Base-by-base conservation (phyloP, 1,140 invertebrate species). In the Cyclargus thomasi region DNA sequence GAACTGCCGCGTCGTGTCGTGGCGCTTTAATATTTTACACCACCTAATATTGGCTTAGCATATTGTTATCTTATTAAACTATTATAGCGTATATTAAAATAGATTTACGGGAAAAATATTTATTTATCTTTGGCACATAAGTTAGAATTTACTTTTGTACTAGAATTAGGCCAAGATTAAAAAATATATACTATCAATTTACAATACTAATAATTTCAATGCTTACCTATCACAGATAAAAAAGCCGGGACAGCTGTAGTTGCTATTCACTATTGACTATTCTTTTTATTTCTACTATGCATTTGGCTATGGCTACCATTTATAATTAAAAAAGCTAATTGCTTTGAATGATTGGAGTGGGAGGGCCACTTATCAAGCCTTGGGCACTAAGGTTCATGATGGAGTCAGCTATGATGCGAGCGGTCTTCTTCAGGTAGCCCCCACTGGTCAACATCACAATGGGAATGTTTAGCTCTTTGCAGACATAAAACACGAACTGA, bases 381-480 rank as follows among this genome's bases (percentile, higher is more conserved):
- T 86, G 85, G 2, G 69, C 76, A 68, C 92, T 85, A 3, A 97
- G 90, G 90, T 97, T 97, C 20, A 94, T 77, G 11, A 79, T 79
- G 59, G 77, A 79, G 76, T 95, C 94, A 0, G 96, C 95, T 65
- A 97, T 97, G 67, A 97, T 94, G 73, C 90, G 88, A 1, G 96
- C 96, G 1, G 95, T 96, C 67, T 91, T 91, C 68, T 93, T 92
- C 59, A 94, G 91, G 86, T 97, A 97, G 0, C 97, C 97, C 8
- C 97, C 97, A 81, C 96, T 97, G 0, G 96, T 97, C 17, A 97
- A 80, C 96, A 97, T 97, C 1, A 97, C 93, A 57, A 97, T 94
- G 1, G 97, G 96, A 70, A 97, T 95, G 11, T 91, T 81, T 16
- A 92, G 79, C 6, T 92, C 71, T 67, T 92, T 91, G 47, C 94